Base-by-base conservation (phyloP, 1,140 invertebrate genomes). In the Pteromalus puparum region DNA sequence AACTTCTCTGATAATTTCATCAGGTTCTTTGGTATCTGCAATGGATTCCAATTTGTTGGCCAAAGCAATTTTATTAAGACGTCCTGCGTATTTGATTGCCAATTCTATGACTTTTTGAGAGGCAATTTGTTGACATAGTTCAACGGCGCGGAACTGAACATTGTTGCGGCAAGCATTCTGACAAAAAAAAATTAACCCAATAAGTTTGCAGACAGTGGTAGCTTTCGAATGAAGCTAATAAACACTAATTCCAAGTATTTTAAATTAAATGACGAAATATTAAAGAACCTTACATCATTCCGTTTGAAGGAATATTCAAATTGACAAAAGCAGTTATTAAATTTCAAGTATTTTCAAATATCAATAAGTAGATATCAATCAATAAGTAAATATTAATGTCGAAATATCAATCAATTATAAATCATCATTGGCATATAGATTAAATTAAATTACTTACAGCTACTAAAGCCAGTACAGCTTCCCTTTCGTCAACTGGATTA, bases 401-500 rank as follows among this genome's bases (percentile, higher is more conserved):
- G 38, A 42, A 42, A 42, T 42, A 42, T 42, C 38, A 1, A 42
- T 42, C 38, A 9, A 42, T 42, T 42, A 42, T 42, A 42, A 7
- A 42, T 42, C 9, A 42, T 42, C 9, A 42, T n/a, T n/a, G n/a
- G n/a, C n/a, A 10, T 1, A 42, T 42, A 42, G 24, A 18, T 30
- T 30, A 78, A 42, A 34, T 34, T 34, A 34, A 34, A 34, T 34
- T 87, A 93, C 93, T 95, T 93, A 98, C 97, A 26, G 97, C 97
- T 94, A 99, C 98, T 28, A 98, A 91, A 93, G 98, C 98, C 85
- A 99, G 95, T 38, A 98, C 94, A n/a, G 95, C 94, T 90, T 98
- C 96, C 86, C 96, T 95, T 65, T 95, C 94, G 10, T 96, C 95
- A 1, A 93, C 88, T 1, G 94, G 92, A 89, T 95, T 94, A 79